phyloP scores from a whole-genome alignment of 2,113 vertebrate species.

The pig (Sus scrofa) region T2T-Sscrofa CM000823.6:13451001-13451500 shows the following conservation, averaged over 20 bases:
- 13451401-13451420: no score
- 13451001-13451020: neutral
- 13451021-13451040: neutral
- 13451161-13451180: neutral
- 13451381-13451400: neutral
- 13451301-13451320: neutral
- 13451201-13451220: neutral
- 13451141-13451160: neutral
- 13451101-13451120: fast-evolving
- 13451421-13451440: fast-evolving
- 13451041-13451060: neutral
- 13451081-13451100: neutral
- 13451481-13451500: neutral
- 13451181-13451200: neutral
- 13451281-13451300: neutral
- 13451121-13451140: neutral
- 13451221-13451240: conserved; percentile 1
- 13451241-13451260: neutral
- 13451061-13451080: fast-evolving
- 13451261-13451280: neutral
- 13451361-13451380: neutral
- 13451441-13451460: no score
- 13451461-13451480: neutral
- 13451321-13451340: neutral
- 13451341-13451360: neutral